A percentile compares a stretch with the other conserved stretches of the same genome.
These are phyloP conservation scores for Caenorhabditis macrosperma DNA, from an alignment of 2,888 invertebrate species.

Conservation along the genomic window DNA sequence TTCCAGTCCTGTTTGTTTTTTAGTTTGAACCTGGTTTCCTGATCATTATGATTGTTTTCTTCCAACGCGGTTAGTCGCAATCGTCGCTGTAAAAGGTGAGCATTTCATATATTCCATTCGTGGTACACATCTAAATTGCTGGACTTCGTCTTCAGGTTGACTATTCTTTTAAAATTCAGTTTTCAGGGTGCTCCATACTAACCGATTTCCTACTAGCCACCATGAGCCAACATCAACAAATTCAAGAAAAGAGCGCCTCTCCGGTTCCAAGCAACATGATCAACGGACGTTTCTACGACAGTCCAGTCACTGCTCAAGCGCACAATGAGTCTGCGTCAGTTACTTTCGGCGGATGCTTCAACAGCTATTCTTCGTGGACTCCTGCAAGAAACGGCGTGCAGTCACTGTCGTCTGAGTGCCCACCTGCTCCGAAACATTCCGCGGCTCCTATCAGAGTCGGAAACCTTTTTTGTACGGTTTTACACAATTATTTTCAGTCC, in stretches of 20 bases:
- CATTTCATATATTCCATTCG: background rate
- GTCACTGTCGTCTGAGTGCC: background rate
- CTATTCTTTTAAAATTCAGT: background rate
- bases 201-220: background rate
- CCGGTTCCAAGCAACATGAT: constrained; percentile 1
- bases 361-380: constrained; percentile 24
- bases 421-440: constrained; percentile 21
- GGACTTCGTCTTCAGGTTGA: no score
- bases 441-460: background rate
- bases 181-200: constrained; percentile 3
- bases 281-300: constrained; percentile 19
- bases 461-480: no score
- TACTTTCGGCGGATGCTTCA: constrained; percentile 45
- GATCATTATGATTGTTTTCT: constrained; percentile 12
- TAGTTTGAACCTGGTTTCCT: constrained; percentile 8
- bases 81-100: constrained; percentile 16
- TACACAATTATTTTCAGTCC: constrained; percentile 1
- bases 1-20: background rate
- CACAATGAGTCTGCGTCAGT: constrained; percentile 36
- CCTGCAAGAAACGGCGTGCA: constrained; percentile 10
- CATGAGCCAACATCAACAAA: constrained; percentile 1
- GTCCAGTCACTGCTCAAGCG: constrained; percentile 5
- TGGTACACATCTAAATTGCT: no score
- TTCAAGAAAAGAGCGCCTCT: background rate
- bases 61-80: background rate